Percentiles rank a stretch among this genome's conserved stretches.
Evolutionary conservation across 92 coral and sea anemone genomes (phyloP).

Genomic region (Actinernus sp.): DNA sequence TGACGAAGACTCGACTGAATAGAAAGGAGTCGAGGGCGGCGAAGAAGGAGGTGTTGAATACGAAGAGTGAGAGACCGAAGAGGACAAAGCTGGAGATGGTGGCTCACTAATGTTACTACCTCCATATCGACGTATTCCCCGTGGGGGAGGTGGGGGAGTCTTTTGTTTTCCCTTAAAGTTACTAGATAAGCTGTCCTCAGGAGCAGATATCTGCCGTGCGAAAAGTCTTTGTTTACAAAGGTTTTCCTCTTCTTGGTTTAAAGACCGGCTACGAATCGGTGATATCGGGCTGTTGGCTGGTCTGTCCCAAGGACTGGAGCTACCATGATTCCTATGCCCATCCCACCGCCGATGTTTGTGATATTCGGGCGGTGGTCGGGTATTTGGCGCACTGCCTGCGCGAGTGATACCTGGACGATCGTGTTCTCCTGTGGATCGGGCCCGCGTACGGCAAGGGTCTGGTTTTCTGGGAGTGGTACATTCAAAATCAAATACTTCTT

Average conservation of each 20-base stretch:
- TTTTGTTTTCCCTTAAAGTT: slow-evolving; percentile 22
- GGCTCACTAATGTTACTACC: slow-evolving; percentile 38
- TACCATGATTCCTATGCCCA: slow-evolving; percentile 27
- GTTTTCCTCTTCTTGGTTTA: slow-evolving; percentile 21
- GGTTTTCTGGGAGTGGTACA: neutral
- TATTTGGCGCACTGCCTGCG: slow-evolving; percentile 54
- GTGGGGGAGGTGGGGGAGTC: slow-evolving; percentile 44
- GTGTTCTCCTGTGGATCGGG: slow-evolving; percentile 52
- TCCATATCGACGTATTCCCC: slow-evolving; percentile 47
- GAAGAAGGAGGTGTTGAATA: slow-evolving; percentile 87
- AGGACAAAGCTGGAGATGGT: slow-evolving; percentile 79
- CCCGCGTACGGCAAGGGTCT: slow-evolving; percentile 25
- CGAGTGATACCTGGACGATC: slow-evolving; percentile 16
- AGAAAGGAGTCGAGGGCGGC: slow-evolving; percentile 70
- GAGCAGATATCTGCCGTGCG: slow-evolving; percentile 51
- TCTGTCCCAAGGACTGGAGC: slow-evolving; percentile 8
- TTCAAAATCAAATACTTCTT: slow-evolving; percentile 11
- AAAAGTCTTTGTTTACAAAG: slow-evolving; percentile 38
- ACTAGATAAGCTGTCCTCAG: slow-evolving; percentile 42
- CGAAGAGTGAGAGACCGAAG: slow-evolving; percentile 70
- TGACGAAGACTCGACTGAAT: slow-evolving; percentile 78
- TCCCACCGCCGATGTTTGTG: slow-evolving; percentile 33
- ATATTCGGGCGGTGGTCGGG: slow-evolving; percentile 59
- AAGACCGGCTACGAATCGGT: slow-evolving; percentile 64
- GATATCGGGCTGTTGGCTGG: slow-evolving; percentile 19